Evolutionary conservation across 2,797 vertebrate species (phyloP).

Genomic region (Phaenicophaeus curvirostris): DNA sequence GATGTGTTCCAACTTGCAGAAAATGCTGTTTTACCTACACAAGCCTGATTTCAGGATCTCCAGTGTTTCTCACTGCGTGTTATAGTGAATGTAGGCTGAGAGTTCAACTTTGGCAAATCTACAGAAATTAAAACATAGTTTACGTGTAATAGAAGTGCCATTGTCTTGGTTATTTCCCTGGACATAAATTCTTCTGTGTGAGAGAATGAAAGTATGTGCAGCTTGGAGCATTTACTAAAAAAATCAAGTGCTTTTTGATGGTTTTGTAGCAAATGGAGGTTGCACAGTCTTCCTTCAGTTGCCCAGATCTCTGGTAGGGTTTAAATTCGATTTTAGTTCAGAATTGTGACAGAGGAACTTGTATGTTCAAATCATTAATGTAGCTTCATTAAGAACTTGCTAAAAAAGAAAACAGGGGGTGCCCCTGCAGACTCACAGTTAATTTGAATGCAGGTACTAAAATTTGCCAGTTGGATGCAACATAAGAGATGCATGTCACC

Average conservation of each 20-base stretch:
- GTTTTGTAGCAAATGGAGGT: background rate
- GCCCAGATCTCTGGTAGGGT: background rate
- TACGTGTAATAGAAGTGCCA: background rate
- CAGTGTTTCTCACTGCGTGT: rapidly evolving
- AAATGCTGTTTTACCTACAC: too few species aligned
- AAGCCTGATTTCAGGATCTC: background rate
- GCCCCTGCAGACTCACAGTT: too few species aligned
- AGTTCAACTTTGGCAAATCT: background rate
- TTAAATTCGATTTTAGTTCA: background rate
- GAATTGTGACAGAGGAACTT: background rate
- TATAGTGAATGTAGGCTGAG: background rate
- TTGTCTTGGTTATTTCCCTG: background rate
- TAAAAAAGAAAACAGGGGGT: background rate
- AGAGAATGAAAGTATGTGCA: background rate
- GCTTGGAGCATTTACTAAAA: background rate
- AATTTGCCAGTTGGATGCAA: background rate
- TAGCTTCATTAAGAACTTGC: background rate
- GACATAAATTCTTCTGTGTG: background rate
- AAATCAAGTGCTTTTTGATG: background rate
- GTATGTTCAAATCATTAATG: background rate
- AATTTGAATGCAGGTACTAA: too few species aligned
- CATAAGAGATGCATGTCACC: background rate
- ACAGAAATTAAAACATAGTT: too few species aligned
- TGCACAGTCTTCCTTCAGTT: rapidly evolving
- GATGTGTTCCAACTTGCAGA: rapidly evolving